Evolutionary conservation across 2,888 invertebrate genomes (phyloP).

Genomic region (Limnephilus marmoratus): DNA sequence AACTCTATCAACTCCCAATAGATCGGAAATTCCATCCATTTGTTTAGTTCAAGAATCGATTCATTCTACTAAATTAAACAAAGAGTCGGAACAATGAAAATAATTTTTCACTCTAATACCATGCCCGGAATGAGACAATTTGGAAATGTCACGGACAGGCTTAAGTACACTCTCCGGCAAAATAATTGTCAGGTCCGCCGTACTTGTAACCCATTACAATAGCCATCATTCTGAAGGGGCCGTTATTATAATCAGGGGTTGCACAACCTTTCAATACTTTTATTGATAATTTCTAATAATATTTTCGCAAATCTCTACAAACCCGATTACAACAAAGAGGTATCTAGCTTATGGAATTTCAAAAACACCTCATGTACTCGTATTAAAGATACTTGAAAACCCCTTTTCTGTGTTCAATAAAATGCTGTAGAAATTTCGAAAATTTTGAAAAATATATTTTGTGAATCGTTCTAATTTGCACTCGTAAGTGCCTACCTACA

Average conservation of each 20-base stretch:
- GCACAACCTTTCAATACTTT: not conserved
- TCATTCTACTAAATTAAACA: not conserved
- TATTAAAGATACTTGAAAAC: no score
- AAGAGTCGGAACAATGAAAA: slow-evolving; percentile 1
- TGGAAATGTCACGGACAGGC: not conserved
- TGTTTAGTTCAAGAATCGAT: not conserved
- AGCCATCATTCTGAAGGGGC: slow-evolving; percentile 20
- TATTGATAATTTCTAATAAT: not conserved
- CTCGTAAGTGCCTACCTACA: no score
- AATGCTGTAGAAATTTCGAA: no score
- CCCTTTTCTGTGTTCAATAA: no score
- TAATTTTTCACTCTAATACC: not conserved
- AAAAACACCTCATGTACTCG: no score
- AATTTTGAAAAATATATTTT: no score
- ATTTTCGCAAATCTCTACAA: not conserved
- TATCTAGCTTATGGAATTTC: no score
- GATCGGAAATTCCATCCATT: not conserved
- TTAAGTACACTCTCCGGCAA: not conserved
- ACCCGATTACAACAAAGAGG: no score
- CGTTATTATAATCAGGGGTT: not conserved
- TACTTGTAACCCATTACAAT: slow-evolving; percentile 21
- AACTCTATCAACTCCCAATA: not conserved
- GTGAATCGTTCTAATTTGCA: no score
- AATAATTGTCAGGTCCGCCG: slow-evolving; percentile 23
- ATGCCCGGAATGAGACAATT: not conserved